Evolutionary conservation across 2,113 vertebrate species (phyloP), one percentile per base, ranked within the genome.

Genomic region (Hippocampus comes): DNA sequence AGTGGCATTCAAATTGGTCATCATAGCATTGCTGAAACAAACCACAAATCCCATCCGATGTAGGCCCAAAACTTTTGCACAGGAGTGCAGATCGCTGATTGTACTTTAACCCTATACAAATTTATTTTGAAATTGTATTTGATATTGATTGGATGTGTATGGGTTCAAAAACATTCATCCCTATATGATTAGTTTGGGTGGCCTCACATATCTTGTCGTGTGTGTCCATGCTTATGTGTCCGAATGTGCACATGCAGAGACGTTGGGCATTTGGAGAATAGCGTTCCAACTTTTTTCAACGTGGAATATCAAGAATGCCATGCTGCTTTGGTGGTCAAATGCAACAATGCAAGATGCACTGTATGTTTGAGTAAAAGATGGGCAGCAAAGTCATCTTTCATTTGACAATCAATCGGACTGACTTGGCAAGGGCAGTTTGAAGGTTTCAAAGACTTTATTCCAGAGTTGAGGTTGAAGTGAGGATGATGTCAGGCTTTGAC

Each of bases 291-390:
- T 23, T 59, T 59, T 23, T 56, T 56, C 21, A 56, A 9, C 2
- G 6, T 21, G 30, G 30, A 63, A 63, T 10, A 20, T 38, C 4
- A 23, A 38, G 25, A 61, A 61, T 61, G 15, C 15, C 2, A 10
- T 14, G 10, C 56, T 25, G 18, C 34, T 38, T 38, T 38, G 20
- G 34, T 21, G 20, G 34, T 41, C 61, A 7, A 63, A 21, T 84
- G 76, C 81, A 87, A 81, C 76, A 38, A 21, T 84, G 74, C 81
- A 87, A 81, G 76, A 78, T 82, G 86, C 80, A 79, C 85, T 79
- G 82, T 88, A 83, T 84, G 75, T 88, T 80, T 84, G 68, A 81
- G 73, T 63, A 12, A 68, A 74, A 83, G 71, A 78, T 80, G 86
- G 76, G 76, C 74, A 34, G 78, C 20, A 38, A 20, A 55, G 21